Evolutionary conservation across 2,113 vertebrate species (phyloP), one percentile per base, ranked within the genome.

Genomic region (Zosterops lateralis): DNA sequence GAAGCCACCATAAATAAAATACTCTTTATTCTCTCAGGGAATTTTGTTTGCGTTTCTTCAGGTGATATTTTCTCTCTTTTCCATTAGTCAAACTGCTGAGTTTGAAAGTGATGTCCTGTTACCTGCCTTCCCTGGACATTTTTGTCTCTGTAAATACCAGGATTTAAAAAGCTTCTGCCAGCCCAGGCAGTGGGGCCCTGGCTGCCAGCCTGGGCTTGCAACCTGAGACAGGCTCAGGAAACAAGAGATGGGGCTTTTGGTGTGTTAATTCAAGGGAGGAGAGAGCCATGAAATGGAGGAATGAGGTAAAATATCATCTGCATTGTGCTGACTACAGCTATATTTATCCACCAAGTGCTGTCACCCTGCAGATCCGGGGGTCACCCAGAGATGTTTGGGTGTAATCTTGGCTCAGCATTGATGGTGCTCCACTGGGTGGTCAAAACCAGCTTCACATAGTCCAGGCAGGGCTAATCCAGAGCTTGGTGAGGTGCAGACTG

Each of bases 201-300:
- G 53, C 84, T 84, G 40, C 28, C 38, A 76, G 86, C 82, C 71
- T 62, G 65, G 9, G 54, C 82, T 71, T 84, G 94, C 92, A 71
- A 92, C 34, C 22, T 17, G 87, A 95, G 78, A 58, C 1, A 1
- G 32, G 70, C 70, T 82, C 29, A 12, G 50, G 92, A 93, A 96
- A 96, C 24, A 15, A 62, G 90, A 95, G 90, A 42, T 50, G 31
- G n/a, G 25, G 31, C 54, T 88, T 94, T 56, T 25, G 70, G 68
- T 53, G 54, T 72, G 57, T 92, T 86, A 81, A 93, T 92, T 89
- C 58, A 44, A 31, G 50, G 48, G 82, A 89, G 87, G 71, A 80
- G 48, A 75, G 70, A 78, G 70, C 34, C 77, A 4, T 61, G 92
- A 92, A 92, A 94, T 93, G 89, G 92, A 92, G 86, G 91, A 81